These are phyloP conservation scores for Sinotaia quadrata DNA, from an alignment of 2,888 invertebrate genomes.

Conservation along the genomic window DNA sequence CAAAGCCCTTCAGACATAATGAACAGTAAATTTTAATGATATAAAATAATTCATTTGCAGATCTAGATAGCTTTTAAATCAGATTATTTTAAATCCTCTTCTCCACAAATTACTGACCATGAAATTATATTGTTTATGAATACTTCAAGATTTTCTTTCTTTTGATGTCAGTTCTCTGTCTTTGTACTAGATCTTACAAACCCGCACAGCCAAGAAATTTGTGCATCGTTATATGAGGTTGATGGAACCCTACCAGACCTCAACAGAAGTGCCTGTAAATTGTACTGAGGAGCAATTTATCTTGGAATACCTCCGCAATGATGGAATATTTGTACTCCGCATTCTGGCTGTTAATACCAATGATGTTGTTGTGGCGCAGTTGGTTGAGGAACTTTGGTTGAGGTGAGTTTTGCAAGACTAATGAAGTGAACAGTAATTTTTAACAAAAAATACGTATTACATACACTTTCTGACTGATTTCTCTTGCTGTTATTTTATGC, in stretches of 20 bases:
- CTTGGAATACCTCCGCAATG: conserved; percentile 37
- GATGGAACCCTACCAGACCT: conserved; percentile 7
- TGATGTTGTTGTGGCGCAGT: conserved; percentile 34
- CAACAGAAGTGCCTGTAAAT: not conserved
- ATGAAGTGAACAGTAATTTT: too few relatives aligned
- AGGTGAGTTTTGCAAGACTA: conserved; percentile 16
- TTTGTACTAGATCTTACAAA: conserved; percentile 10
- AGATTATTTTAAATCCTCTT: not conserved
- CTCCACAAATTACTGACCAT: not conserved
- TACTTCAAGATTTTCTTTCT: not conserved
- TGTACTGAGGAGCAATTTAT: conserved; percentile 32
- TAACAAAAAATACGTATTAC: too few relatives aligned
- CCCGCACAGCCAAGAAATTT: conserved; percentile 9
- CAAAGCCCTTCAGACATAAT: too few relatives aligned
- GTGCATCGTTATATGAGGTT: conserved; percentile 16
- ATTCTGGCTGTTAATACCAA: conserved; percentile 38
- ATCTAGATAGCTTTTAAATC: too few relatives aligned
- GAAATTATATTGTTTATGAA: not conserved
- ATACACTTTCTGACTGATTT: too few relatives aligned
- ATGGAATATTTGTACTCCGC: conserved; percentile 35
- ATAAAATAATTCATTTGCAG: too few relatives aligned
- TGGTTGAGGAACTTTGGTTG: conserved; percentile 30
- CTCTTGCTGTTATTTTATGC: too few relatives aligned
- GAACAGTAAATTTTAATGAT: too few relatives aligned
- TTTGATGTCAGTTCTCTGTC: not conserved